These are phyloP conservation scores for Megathymus violae DNA, from an alignment of 1,140 invertebrate species.

Conservation along the genomic window DNA sequence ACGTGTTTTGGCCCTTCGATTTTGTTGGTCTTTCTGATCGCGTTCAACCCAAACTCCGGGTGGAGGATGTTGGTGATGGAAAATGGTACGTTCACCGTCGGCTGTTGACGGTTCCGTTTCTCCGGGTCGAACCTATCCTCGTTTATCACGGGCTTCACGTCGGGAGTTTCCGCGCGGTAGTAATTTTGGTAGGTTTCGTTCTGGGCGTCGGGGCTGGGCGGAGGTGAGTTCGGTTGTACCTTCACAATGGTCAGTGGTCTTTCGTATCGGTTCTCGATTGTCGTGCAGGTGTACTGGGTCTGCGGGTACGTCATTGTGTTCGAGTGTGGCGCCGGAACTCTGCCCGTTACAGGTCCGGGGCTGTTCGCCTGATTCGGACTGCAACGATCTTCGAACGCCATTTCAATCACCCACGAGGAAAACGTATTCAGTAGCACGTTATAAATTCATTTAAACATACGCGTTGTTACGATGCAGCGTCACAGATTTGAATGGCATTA, in stretches of 20 bases:
- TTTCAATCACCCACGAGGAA: too few relatives aligned
- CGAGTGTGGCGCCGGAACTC: slow-evolving; percentile 68
- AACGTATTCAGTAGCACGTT: neutral
- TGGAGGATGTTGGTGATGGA: slow-evolving; percentile 79
- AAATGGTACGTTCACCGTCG: slow-evolving; percentile 62
- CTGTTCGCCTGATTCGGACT: slow-evolving; percentile 85
- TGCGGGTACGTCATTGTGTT: slow-evolving; percentile 49
- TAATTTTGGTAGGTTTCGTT: slow-evolving; percentile 67
- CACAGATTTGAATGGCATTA: slow-evolving; percentile 52
- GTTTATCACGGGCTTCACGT: slow-evolving; percentile 65
- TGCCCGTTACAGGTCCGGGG: slow-evolving; percentile 68
- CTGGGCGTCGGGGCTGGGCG: slow-evolving; percentile 62
- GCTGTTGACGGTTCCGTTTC: slow-evolving; percentile 52
- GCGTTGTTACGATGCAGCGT: slow-evolving; percentile 7
- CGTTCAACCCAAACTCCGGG: slow-evolving; percentile 78
- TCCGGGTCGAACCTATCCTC: slow-evolving; percentile 57
- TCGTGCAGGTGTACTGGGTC: slow-evolving; percentile 75
- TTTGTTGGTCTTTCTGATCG: slow-evolving; percentile 71
- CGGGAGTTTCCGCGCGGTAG: slow-evolving; percentile 69
- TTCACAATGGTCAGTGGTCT: slow-evolving; percentile 66
- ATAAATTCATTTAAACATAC: slow-evolving; percentile 19
- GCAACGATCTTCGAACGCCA: slow-evolving; percentile 86
- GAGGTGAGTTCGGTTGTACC: slow-evolving; percentile 67
- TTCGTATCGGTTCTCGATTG: slow-evolving; percentile 67
- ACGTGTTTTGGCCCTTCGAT: slow-evolving; percentile 75